Conservation (phyloP, 1,140 invertebrate genomes). For the Ruditapes philippinarum region DNA sequence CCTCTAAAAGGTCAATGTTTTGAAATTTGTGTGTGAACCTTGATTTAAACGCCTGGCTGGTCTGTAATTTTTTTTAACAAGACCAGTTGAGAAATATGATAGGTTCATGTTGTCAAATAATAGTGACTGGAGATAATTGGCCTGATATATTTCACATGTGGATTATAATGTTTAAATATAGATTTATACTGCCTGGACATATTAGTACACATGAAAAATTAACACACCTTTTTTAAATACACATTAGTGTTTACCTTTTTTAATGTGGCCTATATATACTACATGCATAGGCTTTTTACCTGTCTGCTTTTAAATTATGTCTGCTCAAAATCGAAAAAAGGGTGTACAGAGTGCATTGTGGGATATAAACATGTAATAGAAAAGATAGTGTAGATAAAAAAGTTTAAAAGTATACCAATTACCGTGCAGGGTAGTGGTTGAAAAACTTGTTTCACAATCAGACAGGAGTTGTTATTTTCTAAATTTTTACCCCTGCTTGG, state of each 20-base stretch:
- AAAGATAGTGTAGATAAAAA: neutral
- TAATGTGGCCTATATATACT: neutral
- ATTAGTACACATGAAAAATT: neutral
- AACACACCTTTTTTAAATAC: too few relatives aligned
- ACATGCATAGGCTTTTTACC: neutral
- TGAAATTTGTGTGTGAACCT: neutral
- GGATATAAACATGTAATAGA: conserved; percentile 16
- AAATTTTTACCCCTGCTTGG: neutral
- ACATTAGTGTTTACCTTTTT: conserved; percentile 3
- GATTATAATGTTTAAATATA: neutral
- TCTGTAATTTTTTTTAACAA: neutral
- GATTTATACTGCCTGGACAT: neutral
- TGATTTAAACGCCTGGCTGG: neutral
- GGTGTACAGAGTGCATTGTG: neutral
- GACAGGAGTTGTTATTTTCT: neutral
- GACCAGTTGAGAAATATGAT: conserved; percentile 17
- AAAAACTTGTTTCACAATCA: neutral
- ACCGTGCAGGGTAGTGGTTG: neutral
- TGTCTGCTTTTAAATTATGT: neutral
- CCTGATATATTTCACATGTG: neutral
- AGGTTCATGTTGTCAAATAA: conserved; percentile 15
- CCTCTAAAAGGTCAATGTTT: neutral
- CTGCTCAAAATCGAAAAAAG: neutral
- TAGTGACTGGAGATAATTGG: neutral
- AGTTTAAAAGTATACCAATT: conserved; percentile 13